Evolutionary conservation across 2,113 vertebrate genomes (phyloP).

Genomic region (Bos javanicus): DNA sequence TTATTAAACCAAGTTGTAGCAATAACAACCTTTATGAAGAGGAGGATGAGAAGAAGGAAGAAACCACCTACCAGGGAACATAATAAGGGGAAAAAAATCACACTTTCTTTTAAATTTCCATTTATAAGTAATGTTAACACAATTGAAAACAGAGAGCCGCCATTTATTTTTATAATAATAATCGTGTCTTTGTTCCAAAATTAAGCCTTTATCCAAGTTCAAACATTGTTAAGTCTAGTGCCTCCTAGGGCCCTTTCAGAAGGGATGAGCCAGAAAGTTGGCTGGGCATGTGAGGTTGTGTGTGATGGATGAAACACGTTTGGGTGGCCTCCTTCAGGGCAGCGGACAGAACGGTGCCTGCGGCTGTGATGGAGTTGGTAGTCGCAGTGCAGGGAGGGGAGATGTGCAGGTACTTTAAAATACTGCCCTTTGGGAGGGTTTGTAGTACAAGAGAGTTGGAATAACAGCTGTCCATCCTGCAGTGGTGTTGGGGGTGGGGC

Average conservation of each 20-base stretch:
- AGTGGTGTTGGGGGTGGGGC: conserved; percentile 12
- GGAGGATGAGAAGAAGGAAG: conserved; percentile 63
- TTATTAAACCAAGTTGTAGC: conserved; percentile 81
- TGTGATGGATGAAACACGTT: not conserved
- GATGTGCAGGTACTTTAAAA: not conserved
- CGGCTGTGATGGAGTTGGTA: not conserved
- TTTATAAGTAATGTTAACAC: conserved; percentile 74
- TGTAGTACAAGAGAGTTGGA: not conserved
- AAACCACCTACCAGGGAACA: conserved; percentile 76
- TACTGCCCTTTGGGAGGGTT: not conserved
- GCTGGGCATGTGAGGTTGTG: not conserved
- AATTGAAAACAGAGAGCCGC: conserved; percentile 72
- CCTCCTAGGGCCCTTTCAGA: not conserved
- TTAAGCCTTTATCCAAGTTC: conserved; percentile 13
- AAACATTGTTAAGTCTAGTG: conserved; percentile 26
- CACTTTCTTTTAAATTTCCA: conserved; percentile 73
- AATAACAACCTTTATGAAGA: conserved; percentile 78
- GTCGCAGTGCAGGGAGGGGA: not conserved
- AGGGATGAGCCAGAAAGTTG: not conserved
- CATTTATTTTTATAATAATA: conserved; percentile 52
- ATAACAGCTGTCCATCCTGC: conserved; percentile 15
- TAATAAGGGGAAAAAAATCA: conserved; percentile 75
- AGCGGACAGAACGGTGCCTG: not conserved
- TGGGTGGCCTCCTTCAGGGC: not conserved
- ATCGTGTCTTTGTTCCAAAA: conserved; percentile 46